Evolutionary conservation across 2,888 invertebrate species (phyloP).

Genomic region (Sphinx pinastri): DNA sequence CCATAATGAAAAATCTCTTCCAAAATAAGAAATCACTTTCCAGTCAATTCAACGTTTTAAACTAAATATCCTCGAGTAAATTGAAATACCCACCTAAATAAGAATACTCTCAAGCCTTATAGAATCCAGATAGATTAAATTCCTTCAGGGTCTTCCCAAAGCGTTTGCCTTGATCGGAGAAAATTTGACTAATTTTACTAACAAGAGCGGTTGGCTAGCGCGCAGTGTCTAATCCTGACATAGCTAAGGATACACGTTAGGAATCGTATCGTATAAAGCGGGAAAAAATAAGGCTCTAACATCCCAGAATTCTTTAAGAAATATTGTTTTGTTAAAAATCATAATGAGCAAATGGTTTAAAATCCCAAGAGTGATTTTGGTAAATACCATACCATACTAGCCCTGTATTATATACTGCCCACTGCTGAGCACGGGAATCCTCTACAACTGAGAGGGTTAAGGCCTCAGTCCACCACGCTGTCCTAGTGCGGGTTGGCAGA

Average conservation of each 20-base stretch:
- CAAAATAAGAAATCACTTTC: not conserved
- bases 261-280: not conserved
- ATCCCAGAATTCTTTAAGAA: too few species aligned
- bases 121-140: constrained; percentile 24
- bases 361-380: too few species aligned
- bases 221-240: constrained; percentile 11
- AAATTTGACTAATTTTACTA: constrained; percentile 27
- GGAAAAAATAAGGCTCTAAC: not conserved
- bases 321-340: too few species aligned
- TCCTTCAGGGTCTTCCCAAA: constrained; percentile 21
- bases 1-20: not conserved
- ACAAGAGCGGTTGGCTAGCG: constrained; percentile 23
- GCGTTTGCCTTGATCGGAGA: constrained; percentile 27
- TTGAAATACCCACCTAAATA: constrained; percentile 24
- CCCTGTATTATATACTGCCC: too few species aligned
- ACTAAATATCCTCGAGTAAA: constrained; percentile 17
- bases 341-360: too few species aligned
- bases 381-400: too few species aligned
- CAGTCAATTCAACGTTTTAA: not conserved
- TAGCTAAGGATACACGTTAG: constrained; percentile 19
- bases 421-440: too few species aligned
- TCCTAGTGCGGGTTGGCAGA: too few species aligned
- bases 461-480: too few species aligned
- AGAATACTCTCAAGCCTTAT: constrained; percentile 23
- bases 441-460: too few species aligned